These are phyloP conservation scores for Acanthurus lineatus DNA, from an alignment of 2,797 vertebrate species.

Conservation along the genomic window DNA sequence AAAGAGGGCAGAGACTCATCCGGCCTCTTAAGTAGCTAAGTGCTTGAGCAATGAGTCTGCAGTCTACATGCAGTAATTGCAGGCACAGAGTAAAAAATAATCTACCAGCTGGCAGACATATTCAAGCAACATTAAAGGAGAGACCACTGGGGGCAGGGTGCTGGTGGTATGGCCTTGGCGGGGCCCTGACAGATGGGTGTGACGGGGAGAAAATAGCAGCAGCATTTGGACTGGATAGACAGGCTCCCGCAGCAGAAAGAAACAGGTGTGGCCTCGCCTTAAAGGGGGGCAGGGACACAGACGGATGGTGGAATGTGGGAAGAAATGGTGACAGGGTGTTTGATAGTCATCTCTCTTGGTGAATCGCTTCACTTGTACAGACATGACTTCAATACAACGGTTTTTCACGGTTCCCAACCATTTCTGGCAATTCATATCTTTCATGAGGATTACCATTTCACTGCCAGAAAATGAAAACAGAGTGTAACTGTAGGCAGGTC, in stretches of 20 bases:
- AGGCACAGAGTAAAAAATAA: slow-evolving; percentile 47
- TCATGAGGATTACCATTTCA: neutral
- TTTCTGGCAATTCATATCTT: neutral
- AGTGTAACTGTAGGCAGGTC: neutral
- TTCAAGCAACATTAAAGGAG: slow-evolving; percentile 60
- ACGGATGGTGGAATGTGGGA: slow-evolving; percentile 66
- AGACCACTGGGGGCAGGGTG: slow-evolving; percentile 62
- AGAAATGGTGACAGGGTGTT: slow-evolving; percentile 53
- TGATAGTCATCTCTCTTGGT: slow-evolving; percentile 49
- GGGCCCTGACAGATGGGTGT: slow-evolving; percentile 80
- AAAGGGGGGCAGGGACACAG: slow-evolving; percentile 55
- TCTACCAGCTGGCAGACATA: slow-evolving; percentile 69
- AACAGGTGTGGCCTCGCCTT: slow-evolving; percentile 85
- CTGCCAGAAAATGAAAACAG: neutral
- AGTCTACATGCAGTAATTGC: slow-evolving; percentile 36
- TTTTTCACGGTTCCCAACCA: slow-evolving; percentile 14
- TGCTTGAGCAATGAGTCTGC: slow-evolving; percentile 18
- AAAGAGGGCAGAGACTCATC: slow-evolving; percentile 9
- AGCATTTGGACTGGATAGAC: slow-evolving; percentile 80
- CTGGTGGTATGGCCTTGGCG: slow-evolving; percentile 64
- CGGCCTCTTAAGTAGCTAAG: slow-evolving; percentile 3
- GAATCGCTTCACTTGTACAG: slow-evolving; percentile 45
- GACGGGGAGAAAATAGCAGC: slow-evolving; percentile 82
- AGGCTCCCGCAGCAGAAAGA: slow-evolving; percentile 76
- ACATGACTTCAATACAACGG: slow-evolving; percentile 37